Conservation (phyloP, 1,140 invertebrate species). For the Macrobrachium rosenbergii region DNA sequence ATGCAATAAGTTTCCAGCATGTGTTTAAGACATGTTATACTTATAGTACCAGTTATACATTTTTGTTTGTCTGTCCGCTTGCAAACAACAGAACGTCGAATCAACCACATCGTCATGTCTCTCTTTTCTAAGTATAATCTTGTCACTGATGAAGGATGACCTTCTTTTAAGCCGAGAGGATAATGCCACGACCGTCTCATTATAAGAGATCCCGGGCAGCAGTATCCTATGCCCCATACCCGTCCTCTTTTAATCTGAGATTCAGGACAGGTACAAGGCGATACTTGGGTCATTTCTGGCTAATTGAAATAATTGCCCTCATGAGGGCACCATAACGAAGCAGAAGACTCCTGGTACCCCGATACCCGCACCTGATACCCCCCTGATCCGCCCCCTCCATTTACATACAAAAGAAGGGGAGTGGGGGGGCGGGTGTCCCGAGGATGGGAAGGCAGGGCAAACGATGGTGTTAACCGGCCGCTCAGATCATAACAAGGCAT, state of each 20-base stretch:
- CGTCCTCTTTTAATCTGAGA: background rate
- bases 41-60: too few species aligned
- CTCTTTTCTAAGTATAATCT: background rate
- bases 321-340: conserved; percentile 52
- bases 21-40: too few species aligned
- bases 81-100: background rate
- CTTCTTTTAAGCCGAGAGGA: too few species aligned
- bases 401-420: conserved; percentile 50
- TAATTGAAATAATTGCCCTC: conserved; percentile 57
- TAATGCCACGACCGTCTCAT: background rate
- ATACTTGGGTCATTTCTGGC: conserved; percentile 30
- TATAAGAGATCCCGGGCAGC: too few species aligned
- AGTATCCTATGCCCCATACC: background rate
- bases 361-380: too few species aligned
- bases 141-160: too few species aligned
- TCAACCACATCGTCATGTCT: background rate
- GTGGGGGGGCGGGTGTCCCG: conserved; percentile 7
- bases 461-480: conserved; percentile 53
- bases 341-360: conserved; percentile 12
- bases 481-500: conserved; percentile 53
- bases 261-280: conserved; percentile 22
- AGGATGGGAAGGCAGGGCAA: background rate
- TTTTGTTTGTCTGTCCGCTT: too few species aligned
- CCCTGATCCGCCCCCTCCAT: conserved; percentile 17
- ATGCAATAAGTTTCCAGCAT: too few species aligned